Base-by-base conservation (phyloP, 2,888 invertebrate genomes). In the Phortica magna region DNA sequence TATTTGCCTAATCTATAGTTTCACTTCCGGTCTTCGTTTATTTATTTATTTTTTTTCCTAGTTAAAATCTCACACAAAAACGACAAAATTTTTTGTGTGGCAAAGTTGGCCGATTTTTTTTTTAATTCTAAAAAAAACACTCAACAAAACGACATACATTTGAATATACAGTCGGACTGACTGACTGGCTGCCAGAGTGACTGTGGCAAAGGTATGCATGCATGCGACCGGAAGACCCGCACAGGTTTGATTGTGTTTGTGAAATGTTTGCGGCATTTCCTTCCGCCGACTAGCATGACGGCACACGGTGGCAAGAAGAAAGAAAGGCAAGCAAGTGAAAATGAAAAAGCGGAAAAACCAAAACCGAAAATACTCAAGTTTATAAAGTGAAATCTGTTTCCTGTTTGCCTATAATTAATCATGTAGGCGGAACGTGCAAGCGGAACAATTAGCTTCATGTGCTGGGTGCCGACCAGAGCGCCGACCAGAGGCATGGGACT, bases 371-470 rank as follows among this genome's bases (percentile, higher is more conserved):
- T 41, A 76, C 61, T 82, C 80, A 84, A 88, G 85, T 84, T 84
- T 85, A 84, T 86, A 82, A 87, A 85, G 87, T 86, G 84, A 86
- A 86, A 88, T 86, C 85, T 88, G 88, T 87, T 86, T 86, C 85
- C 85, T 86, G 85, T 88, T 86, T 85, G 77, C 82, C 80, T 87
- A 87, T 86, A 86, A 86, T 86, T 86, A 86, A 86, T 86, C 85
- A 86, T 86, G 87, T 88, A 17, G 64, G 65, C 74, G 64, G 74
- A 64, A 48, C 53, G 19, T 85, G 85, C 85, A 87, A 87, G 81
- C 85, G 85, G 85, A 88, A 86, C 85, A 86, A 86, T 86, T 88
- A 88, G 87, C 84, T 82, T 14, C 22, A 10, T 65, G 39, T 41
- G 41, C 31, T 59, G 22, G 59, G 61, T 42, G 48, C 7, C 83